Percentiles rank a stretch among this genome's conserved stretches.
phyloP scores from a whole-genome alignment of 30 jellyfish, hydroid and myxozoan species.

The Mastigias papua region DNA sequence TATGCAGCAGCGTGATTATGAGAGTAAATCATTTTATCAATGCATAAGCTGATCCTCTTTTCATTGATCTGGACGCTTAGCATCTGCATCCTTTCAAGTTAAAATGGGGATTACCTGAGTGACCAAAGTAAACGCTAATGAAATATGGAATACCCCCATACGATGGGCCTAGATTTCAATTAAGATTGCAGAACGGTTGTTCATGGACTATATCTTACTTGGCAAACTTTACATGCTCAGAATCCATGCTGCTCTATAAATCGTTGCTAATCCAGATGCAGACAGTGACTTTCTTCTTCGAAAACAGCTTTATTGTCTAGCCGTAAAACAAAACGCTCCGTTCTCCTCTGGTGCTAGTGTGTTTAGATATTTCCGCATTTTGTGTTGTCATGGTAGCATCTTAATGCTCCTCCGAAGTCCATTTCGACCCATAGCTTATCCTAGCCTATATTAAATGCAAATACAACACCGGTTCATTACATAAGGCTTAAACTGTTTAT shows the following conservation, averaged over 20 bases:
- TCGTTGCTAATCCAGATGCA: background rate
- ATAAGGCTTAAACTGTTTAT: no score
- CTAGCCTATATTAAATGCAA: no score
- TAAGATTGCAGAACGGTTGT: background rate
- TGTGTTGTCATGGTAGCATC: slow-evolving; percentile 40
- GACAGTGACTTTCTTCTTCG: background rate
- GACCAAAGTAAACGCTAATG: no score
- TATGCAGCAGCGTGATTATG: no score
- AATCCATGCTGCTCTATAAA: slow-evolving; percentile 7
- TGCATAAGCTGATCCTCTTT: background rate
- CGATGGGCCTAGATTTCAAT: background rate
- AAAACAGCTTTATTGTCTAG: background rate
- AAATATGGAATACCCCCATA: no score
- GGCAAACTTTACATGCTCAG: background rate
- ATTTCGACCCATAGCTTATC: no score
- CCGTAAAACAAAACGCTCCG: background rate
- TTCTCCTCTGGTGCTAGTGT: background rate
- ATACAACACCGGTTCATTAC: no score
- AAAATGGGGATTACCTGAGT: no score
- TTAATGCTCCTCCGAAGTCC: slow-evolving; percentile 17
- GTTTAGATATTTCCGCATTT: slow-evolving; percentile 42
- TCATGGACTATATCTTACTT: background rate
- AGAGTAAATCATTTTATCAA: background rate
- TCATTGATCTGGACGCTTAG: background rate
- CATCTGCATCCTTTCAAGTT: background rate